Conservation (phyloP, 2,888 invertebrate genomes). For the Seira sanloemensis region DNA sequence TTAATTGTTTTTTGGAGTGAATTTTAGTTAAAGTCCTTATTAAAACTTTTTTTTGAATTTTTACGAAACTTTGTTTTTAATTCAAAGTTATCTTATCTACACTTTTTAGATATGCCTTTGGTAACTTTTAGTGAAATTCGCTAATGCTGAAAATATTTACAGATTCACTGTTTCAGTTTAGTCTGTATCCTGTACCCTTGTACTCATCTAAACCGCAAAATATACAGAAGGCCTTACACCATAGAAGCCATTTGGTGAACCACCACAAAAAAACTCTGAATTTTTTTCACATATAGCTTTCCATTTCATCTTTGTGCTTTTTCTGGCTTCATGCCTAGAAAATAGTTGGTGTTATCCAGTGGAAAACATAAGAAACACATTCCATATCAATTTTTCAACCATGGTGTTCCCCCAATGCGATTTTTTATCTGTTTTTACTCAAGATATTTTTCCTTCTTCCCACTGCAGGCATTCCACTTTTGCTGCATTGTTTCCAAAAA, state of each 20-base stretch:
- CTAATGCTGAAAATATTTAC: neutral
- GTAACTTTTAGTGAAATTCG: too few relatives aligned
- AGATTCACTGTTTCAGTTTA: neutral
- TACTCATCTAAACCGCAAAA: neutral
- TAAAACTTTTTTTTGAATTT: too few relatives aligned
- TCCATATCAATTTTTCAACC: constrained; percentile 10
- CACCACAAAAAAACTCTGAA: neutral
- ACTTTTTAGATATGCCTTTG: too few relatives aligned
- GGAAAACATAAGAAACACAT: constrained; percentile 20
- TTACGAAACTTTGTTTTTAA: too few relatives aligned
- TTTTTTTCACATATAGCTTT: neutral
- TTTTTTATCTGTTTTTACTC: neutral
- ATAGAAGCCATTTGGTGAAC: neutral
- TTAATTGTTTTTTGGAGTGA: too few relatives aligned
- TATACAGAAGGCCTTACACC: too few relatives aligned
- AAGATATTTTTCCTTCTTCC: too few relatives aligned
- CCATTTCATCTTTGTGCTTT: neutral
- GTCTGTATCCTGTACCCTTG: neutral
- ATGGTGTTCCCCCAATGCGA: too few relatives aligned
- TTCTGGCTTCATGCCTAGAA: constrained; percentile 22
- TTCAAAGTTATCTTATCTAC: too few relatives aligned
- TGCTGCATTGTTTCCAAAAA: neutral
- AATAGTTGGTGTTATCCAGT: neutral
- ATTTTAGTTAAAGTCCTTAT: too few relatives aligned
- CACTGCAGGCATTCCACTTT: neutral